Evolutionary conservation across 1,140 invertebrate species (phyloP), one percentile per base, ranked within the genome.

Genomic region (Gryllus bimaculatus): DNA sequence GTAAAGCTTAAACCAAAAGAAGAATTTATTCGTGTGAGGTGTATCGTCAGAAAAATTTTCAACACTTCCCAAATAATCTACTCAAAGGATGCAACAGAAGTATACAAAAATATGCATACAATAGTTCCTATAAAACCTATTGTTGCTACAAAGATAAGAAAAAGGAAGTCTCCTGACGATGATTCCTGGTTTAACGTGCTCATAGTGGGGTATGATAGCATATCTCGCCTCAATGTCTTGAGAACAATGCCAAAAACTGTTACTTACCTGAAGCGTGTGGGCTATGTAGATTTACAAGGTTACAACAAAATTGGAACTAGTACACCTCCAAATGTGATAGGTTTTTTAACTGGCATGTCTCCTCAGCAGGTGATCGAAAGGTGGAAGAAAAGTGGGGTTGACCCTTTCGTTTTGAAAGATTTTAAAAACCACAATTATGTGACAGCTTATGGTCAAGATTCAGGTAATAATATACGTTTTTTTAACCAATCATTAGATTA

Each of bases 261-360:
- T n/a, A n/a, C n/a, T n/a, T n/a, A n/a, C n/a, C n/a, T n/a, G n/a
- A n/a, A n/a, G n/a, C n/a, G n/a, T n/a, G n/a, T n/a, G n/a, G n/a
- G n/a, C n/a, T n/a, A n/a, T n/a, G n/a, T n/a, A n/a, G n/a, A n/a
- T n/a, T n/a, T n/a, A n/a, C n/a, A n/a, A n/a, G n/a, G n/a, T 0
- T 92, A 91, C 82, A 91, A 90, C 82, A 92, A 92, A 85, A 83
- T 91, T 81, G 93, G 90, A 5, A 93, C 94, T 82, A 95, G 95
- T 81, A 95, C 93, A 0, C 95, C 93, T 83, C 93, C 93, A 0
- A 96, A 96, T 85, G 83, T 96, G 39, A 92, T 95, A 88, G 92
- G 93, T 0, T 85, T 93, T 7, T 85, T 95, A 39, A 92, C 91
- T 5, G 94, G 94, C 3, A 20, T 78, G 1, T 15, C 0, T 13